Conservation (phyloP, 2,797 vertebrate genomes). For the Erithacus rubecula region DNA sequence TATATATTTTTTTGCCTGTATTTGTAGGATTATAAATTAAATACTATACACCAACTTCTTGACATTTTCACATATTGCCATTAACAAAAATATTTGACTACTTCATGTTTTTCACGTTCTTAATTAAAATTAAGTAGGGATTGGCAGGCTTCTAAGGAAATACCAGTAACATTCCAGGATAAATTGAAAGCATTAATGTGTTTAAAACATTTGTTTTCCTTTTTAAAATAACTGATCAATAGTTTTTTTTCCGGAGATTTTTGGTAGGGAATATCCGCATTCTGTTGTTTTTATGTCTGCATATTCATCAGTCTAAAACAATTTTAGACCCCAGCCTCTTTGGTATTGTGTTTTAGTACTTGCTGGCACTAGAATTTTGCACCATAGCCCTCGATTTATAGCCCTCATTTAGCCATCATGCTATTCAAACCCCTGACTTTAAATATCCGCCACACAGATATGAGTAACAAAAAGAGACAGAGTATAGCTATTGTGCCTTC, state of each 20-base stretch:
- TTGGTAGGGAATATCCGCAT: neutral
- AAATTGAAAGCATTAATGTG: neutral
- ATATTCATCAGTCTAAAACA: conserved; percentile 70
- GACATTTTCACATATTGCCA: neutral
- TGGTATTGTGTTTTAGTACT: conserved; percentile 48
- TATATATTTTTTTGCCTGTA: rapidly evolving
- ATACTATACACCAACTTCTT: neutral
- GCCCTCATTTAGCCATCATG: conserved; percentile 62
- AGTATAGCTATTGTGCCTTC: conserved; percentile 73
- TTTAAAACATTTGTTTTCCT: neutral
- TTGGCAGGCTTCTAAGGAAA: neutral
- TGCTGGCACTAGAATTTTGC: conserved; percentile 57
- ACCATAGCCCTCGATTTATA: conserved; percentile 68
- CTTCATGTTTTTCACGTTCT: neutral
- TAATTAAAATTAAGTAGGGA: neutral
- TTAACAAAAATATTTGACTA: neutral
- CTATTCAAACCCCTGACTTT: conserved; percentile 69
- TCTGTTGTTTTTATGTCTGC: conserved; percentile 28
- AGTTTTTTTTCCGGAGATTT: neutral
- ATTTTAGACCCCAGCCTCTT: conserved; percentile 40
- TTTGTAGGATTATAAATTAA: neutral
- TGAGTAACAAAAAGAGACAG: conserved; percentile 72
- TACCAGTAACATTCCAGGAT: neutral
- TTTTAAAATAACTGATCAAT: neutral
- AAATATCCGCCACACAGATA: conserved; percentile 71